Evolutionary conservation across 37 sponge, comb jelly and placozoan genomes (phyloP), one percentile per base, ranked within the genome.

Genomic region (Aphrocallistes beatrix): DNA sequence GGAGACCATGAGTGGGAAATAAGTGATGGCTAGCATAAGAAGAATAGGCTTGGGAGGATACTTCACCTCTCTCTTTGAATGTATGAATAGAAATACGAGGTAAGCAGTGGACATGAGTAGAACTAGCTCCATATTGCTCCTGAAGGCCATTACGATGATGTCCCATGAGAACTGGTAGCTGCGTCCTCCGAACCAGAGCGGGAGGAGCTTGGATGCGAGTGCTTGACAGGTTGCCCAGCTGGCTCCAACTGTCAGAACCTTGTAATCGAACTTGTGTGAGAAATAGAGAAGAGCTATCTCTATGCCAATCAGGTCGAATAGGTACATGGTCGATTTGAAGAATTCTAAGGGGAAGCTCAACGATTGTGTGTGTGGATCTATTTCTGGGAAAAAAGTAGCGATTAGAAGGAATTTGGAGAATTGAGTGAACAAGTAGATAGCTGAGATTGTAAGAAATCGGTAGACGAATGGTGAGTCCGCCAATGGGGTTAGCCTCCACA

Each of bases 161-260:
- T 60, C 75, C 75, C 75, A 60, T 3, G 75, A 60, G 34, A 60
- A 60, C 75, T 60, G 28, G 75, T 60, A 60, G 21, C 75, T 60
- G 6, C 75, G 10, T 32, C 75, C 75, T 32, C 21, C 75, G 75
- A 60, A 60, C 75, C 75, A 60, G 25, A 60, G 34, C 10, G 75
- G 75, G 6, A 60, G 75, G 6, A 60, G 75, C 34, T 60, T 60
- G 34, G 75, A 60, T 19, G 75, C 75, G 6, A 60, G 8, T 6
- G 75, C 75, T 13, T 60, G 75, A 60, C 75, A 60, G 75, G 75
- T 60, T 3, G 75, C 75, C 75, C 75, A 60, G 75, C 75, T 60
- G 34, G 75, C 25, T 21, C 75, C 75, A 13, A 60, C 75, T 60
- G 75, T 60, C n/a, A 60, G 75, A 60, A 60, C 75, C n/a, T 30